A percentile compares a stretch with the other conserved stretches of the same genome.
phyloP scores from a whole-genome alignment of 2,797 vertebrate species.

The Perdix hodgsoniae region DNA sequence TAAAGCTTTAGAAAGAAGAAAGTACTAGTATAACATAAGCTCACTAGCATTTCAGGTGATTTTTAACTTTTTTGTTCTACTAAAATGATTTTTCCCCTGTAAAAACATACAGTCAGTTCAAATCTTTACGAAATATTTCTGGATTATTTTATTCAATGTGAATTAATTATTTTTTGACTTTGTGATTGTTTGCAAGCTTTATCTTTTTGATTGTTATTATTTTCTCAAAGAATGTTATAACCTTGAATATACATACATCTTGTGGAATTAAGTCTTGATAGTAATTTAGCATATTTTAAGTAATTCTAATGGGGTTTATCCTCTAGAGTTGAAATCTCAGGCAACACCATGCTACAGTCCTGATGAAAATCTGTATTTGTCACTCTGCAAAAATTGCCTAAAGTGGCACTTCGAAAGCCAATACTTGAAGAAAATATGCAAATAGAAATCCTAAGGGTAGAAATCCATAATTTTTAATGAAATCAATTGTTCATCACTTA shows the following conservation, averaged over 20 bases:
- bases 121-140: background rate
- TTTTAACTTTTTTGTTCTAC: background rate
- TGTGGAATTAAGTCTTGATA: slow-evolving; percentile 23
- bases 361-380: slow-evolving; percentile 71
- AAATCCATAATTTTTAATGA: slow-evolving; percentile 74
- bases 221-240: background rate
- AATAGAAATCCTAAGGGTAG: slow-evolving; percentile 66
- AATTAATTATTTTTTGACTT: background rate
- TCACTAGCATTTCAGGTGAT: background rate
- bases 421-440: slow-evolving; percentile 75
- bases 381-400: slow-evolving; percentile 69
- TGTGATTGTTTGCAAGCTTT: background rate
- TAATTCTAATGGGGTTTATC: slow-evolving; percentile 19
- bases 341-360: slow-evolving; percentile 51
- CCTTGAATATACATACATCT: background rate
- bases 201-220: background rate
- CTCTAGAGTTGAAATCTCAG: slow-evolving; percentile 41
- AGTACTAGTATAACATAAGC: background rate
- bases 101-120: background rate
- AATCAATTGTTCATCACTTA: slow-evolving; percentile 73
- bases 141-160: background rate
- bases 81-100: background rate
- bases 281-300: slow-evolving; percentile 53
- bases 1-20: background rate
- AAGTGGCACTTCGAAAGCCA: slow-evolving; percentile 73